Evolutionary conservation across 2,113 vertebrate genomes (phyloP).

Genomic region (Hyperoodon ampullatus): DNA sequence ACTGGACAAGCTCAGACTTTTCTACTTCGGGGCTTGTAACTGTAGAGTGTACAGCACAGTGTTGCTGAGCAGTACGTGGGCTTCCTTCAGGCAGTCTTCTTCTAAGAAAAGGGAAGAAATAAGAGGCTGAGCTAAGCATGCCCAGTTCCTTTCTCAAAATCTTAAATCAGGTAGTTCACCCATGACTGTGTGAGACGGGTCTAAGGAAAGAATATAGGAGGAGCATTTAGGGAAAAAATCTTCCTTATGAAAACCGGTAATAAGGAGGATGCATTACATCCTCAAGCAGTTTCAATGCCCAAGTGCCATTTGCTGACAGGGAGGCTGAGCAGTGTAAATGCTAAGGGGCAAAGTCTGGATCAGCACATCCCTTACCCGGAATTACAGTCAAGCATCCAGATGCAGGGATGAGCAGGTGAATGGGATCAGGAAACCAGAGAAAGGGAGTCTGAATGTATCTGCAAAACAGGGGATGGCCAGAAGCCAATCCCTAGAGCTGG

Average conservation of each 20-base stretch:
- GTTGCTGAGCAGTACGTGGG: fast-evolving
- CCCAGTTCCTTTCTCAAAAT: not conserved
- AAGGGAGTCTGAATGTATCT: not conserved
- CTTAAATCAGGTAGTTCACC: not conserved
- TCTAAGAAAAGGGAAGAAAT: not conserved
- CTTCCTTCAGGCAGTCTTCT: not conserved
- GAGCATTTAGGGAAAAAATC: not conserved
- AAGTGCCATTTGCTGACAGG: not conserved
- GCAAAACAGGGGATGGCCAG: not conserved
- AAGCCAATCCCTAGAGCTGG: not conserved
- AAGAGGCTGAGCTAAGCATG: not conserved
- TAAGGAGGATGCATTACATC: not conserved
- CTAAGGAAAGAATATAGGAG: not conserved
- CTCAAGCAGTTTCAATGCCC: not conserved
- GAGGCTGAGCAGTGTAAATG: not conserved
- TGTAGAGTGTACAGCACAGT: not conserved
- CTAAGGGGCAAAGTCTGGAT: not conserved
- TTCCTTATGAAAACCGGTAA: not conserved
- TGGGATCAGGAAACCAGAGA: not conserved
- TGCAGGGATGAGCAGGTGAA: not conserved
- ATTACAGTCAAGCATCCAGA: not conserved
- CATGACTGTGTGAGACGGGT: not conserved
- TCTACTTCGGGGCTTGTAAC: fast-evolving
- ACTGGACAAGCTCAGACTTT: not conserved
- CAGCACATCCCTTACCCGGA: not conserved